Evolutionary conservation across 35 echinoderm and acorn worm species (phyloP).

Genomic region (Heliocidaris tuberculata): DNA sequence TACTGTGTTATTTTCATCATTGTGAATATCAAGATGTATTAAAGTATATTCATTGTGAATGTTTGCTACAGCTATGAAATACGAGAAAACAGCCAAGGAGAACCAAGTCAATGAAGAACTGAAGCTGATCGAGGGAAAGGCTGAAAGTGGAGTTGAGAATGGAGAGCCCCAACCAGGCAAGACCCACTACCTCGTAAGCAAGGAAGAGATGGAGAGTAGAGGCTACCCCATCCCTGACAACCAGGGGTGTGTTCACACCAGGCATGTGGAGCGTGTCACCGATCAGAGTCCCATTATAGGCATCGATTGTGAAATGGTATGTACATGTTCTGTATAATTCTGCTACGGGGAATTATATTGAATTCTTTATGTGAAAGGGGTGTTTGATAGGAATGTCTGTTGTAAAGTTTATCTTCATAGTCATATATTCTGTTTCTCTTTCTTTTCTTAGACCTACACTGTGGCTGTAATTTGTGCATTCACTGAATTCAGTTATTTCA

Average conservation of each 20-base stretch:
- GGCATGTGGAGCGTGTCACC: slow-evolving; percentile 33
- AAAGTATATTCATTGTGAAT: background rate
- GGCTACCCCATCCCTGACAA: slow-evolving; percentile 54
- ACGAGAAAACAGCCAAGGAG: slow-evolving; percentile 12
- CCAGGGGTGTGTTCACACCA: slow-evolving; percentile 46
- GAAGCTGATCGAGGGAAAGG: background rate
- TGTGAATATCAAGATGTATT: too few relatives aligned
- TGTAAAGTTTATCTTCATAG: too few relatives aligned
- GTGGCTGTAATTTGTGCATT: too few relatives aligned
- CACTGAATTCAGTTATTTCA: too few relatives aligned
- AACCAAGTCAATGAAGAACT: background rate
- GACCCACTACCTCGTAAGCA: slow-evolving; percentile 52
- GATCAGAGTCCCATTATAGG: slow-evolving; percentile 75
- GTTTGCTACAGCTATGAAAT: background rate
- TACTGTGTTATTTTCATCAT: too few relatives aligned
- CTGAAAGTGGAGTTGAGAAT: background rate
- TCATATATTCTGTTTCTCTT: too few relatives aligned
- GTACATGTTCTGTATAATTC: background rate
- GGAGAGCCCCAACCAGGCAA: slow-evolving; percentile 30
- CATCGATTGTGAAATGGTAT: slow-evolving; percentile 95
- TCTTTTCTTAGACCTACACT: too few relatives aligned
- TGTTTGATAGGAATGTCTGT: too few relatives aligned
- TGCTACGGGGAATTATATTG: too few relatives aligned
- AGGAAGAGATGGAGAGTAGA: slow-evolving; percentile 47
- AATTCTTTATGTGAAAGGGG: too few relatives aligned